Evolutionary conservation across 1,140 invertebrate species (phyloP), one percentile per base, ranked within the genome.

Genomic region (Hyphantria cunea): DNA sequence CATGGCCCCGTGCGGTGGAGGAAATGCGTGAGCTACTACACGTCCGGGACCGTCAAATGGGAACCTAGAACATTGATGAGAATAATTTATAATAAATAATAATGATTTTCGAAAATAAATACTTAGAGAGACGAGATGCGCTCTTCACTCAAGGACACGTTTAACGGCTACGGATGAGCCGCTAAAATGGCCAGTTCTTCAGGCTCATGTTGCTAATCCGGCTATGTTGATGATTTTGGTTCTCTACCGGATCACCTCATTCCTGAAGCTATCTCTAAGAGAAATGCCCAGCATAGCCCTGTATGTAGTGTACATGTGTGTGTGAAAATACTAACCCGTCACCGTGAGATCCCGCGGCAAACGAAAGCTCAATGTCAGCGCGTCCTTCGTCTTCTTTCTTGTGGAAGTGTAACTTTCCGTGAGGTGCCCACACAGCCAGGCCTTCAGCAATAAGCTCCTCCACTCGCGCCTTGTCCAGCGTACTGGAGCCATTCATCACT

Each of bases 21-120:
- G 96, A 82, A 94, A 96, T 7, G 95, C 95, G 85, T 96, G 95
- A 0, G 95, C 95, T 33, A 96, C 87, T 54, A 95, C 93, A 33
- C 88, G 92, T 44, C 95, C 95, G 56, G 91, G 92, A 9, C 95
- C 94, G 91, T 95, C 94, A 78, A 95, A 95, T 10, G 94, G 93
- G 78, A 92, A 94, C 37, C 94, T 93, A 15, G 15, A n/a, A 39
- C n/a, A 39, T 39, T 3, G 37, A 34, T 37, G 34, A 37, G 13
- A 49, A 37, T 34, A 39, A 25, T 12, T 33, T 13, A 51, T 14
- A 11, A 45, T 39, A 34, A 34, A 25, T 25, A 1, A 3, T 3
- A 5, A 25, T 25, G 5, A 25, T 25, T 25, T 25, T 3, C 17
- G 5, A 5, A 25, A 25, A 25, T 3, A 25, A 25, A 25, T 1